Base-by-base conservation (phyloP, 2,113 vertebrate genomes). In the Oceanites oceanicus region DNA sequence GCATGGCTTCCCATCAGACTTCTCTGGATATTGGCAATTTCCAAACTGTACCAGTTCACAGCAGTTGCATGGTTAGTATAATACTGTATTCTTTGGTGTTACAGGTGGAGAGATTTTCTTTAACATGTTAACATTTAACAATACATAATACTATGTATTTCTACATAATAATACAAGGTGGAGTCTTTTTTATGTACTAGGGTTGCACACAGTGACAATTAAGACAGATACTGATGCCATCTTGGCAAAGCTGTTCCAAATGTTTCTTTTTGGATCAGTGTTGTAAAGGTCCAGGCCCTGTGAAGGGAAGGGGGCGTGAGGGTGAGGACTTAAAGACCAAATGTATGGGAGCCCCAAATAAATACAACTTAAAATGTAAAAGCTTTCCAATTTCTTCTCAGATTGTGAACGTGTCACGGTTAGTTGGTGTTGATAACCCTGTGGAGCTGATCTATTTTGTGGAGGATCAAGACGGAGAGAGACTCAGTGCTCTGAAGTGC, bases 401-500 rank as follows among this genome's bases (percentile, higher is more conserved):
- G 99, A 98, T 99, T 85, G 99, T 99, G 32, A 99, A 99, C 2
- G 96, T 98, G 40, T 98, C 98, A 10, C 98, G 98, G 45, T 96
- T 99, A 82, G 97, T 86, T 63, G 99, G 99, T 32, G 95, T 93
- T 1, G 99, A 99, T 93, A 95, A 99, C 74, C 99, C 99, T 0
- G 97, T 99, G 92, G 99, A 99, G 95, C 97, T 99, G 70, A 98
- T 99, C 88, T 99, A 99, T 98, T 99, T 99, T 14, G 99, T 99
- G 95, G 99, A 99, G 95, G 98, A 98, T 93, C 98, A 98, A 44
- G 98, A 98, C 2, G 99, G 99, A 79, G 98, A 98, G 86, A 98
- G 99, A 73, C 96, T 99, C 38, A 98, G 98, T 44, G 99, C 99
- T 7, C 88, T 96, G 82, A 97, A 98, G 88, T 98, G 99, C 36